Conservation (phyloP, 2,888 invertebrate species). For the Chymomyza fuscimana region DNA sequence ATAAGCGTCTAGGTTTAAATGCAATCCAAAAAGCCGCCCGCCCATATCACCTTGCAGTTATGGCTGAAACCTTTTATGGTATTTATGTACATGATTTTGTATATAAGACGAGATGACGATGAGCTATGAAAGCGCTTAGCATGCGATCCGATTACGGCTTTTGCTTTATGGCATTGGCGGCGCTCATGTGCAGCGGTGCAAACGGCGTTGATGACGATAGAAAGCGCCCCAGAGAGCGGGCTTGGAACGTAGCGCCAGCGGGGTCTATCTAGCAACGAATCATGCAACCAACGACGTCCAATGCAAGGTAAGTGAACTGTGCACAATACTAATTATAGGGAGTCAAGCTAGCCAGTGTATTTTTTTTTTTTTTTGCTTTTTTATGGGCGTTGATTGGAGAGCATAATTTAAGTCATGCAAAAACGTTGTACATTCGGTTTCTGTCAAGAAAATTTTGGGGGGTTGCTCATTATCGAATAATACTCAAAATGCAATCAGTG, state of each 20-base stretch:
- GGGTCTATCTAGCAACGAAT: background rate
- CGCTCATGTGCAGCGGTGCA: slow-evolving; percentile 12
- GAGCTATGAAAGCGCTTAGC: slow-evolving; percentile 53
- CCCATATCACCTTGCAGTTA: slow-evolving; percentile 3
- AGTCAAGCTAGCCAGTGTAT: background rate
- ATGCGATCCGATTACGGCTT: slow-evolving; percentile 68
- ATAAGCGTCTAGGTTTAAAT: background rate
- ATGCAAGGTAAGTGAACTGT: slow-evolving; percentile 50
- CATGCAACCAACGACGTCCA: background rate
- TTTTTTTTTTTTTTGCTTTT: background rate
- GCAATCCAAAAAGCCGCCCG: background rate
- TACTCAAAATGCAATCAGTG: background rate
- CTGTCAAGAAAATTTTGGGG: background rate
- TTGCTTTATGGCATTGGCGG: slow-evolving; percentile 22
- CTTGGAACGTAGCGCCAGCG: background rate
- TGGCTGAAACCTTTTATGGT: background rate
- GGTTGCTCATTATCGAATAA: background rate
- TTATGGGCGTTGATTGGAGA: background rate
- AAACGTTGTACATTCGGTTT: background rate
- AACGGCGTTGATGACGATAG: background rate
- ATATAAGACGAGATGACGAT: background rate
- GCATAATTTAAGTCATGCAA: background rate
- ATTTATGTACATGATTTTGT: background rate
- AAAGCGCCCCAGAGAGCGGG: background rate
- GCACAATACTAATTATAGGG: slow-evolving; percentile 7